Evolutionary conservation across 2,888 invertebrate species (phyloP), one percentile per base, ranked within the genome.

Genomic region (Caenorhabditis sp.): DNA sequence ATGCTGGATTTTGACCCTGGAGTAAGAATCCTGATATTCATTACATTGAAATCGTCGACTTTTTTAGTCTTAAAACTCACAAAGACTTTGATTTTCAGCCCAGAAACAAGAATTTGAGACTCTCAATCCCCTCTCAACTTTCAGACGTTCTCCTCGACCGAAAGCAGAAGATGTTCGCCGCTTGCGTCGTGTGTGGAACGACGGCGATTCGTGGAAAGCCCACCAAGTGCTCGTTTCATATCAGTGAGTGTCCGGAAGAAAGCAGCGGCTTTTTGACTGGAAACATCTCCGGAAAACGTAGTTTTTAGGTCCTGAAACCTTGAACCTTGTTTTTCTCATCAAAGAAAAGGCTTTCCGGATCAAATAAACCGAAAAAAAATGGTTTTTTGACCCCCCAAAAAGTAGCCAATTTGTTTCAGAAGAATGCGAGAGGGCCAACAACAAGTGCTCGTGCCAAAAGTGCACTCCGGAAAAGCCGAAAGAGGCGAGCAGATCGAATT

Each of bases 61-160:
- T 35, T 35, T 35, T 35, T 35, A 35, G 31, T n/a, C 31, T 35
- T 8, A 35, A 35, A 35, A 35, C 8, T 35, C 31, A 35, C 8
- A 4, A 35, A 35, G n/a, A n/a, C 8, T 35, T 35, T 35, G 31
- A 35, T 35, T 35, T 35, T 35, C 5, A 35, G 5, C 31, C 31
- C 8, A 35, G 8, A 35, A 35, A 35, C 31, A 8, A 6, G 31
- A 6, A 6, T 35, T 35, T 4, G 31, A 35, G 31, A n/a, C n/a
- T n/a, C n/a, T n/a, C n/a, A n/a, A n/a, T n/a, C n/a, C n/a, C n/a
- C n/a, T n/a, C n/a, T n/a, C n/a, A n/a, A n/a, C 44, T 64, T 61
- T 61, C 76, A 83, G 83, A 84, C 16, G 68, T 84, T 22, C 38
- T 47, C 2, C n/a, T 68, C 19, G 80, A 84, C 61, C 64, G 41